Evolutionary conservation across 1,140 invertebrate species (phyloP), one percentile per base, ranked within the genome.

Genomic region (Drosophila obscura): DNA sequence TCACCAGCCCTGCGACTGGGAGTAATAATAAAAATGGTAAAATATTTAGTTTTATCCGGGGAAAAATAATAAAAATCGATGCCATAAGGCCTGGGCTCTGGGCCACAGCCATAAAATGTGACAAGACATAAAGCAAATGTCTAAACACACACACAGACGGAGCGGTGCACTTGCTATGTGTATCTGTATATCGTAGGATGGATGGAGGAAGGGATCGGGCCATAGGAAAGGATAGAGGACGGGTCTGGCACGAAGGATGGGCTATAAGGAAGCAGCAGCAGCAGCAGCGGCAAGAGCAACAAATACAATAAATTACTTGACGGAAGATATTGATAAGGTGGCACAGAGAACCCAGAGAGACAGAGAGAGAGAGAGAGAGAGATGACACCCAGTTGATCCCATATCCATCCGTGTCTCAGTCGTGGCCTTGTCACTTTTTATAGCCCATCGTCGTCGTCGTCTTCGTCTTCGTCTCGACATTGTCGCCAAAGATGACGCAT

Each of bases 301-400:
- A 80, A 85, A 78, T 77, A 63, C 83, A 85, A 90, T 90, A 90
- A 90, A 90, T 90, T 90, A 90, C 77, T 77, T 77, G 88, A 90
- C 88, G 83, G 58, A 80, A 90, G 90, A 90, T 90, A 85, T 90
- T 90, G 89, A 90, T 90, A 90, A 90, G 87, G 67, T 73, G 79
- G 71, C 73, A 65, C 68, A 72, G 19, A 61, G 48, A 68, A 15
- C 24, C 43, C 62, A 46, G 41, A 69, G 64, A 64, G 71, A 59
- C 39, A 50, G 59, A 44, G 41, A 3, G 44, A 55, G 19, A 11
- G 49, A 28, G 58, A 16, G 45, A 16, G 52, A 31, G 41, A 22
- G 73, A 68, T 64, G 73, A 80, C 81, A 84, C 77, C 81, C 73
- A 65, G 63, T 75, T 52, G 58, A 74, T 83, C 59, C 59, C 62